Percentiles rank a stretch among this genome's conserved stretches.
Evolutionary conservation across 2,797 vertebrate species (phyloP).

Genomic region (Rallus crepitans): DNA sequence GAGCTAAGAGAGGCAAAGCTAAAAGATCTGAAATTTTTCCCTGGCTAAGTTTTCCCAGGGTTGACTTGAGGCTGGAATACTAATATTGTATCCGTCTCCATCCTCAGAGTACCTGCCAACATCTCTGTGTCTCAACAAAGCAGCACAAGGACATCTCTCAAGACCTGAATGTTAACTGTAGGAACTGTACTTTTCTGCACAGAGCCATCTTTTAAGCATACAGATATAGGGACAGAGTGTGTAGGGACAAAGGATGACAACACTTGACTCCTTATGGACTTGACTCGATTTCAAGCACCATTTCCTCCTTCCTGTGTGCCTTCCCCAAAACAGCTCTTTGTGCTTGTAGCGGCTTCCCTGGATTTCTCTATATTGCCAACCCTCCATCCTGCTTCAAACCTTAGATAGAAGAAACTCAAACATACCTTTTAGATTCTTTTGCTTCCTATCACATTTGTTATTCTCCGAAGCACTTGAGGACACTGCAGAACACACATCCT

Average conservation of each 20-base stretch:
- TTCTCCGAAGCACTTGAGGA: background rate
- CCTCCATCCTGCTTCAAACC: background rate
- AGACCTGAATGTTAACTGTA: slow-evolving; percentile 48
- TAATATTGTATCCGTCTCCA: background rate
- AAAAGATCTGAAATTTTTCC: slow-evolving; percentile 52
- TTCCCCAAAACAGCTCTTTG: background rate
- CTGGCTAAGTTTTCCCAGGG: slow-evolving; percentile 38
- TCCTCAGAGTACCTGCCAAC: slow-evolving; percentile 35
- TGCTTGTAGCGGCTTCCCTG: background rate
- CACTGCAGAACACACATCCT: rapidly evolving
- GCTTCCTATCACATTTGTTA: background rate
- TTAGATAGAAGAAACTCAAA: background rate
- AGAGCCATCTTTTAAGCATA: slow-evolving; percentile 47
- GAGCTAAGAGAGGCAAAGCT: slow-evolving; percentile 33
- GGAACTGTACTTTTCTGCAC: slow-evolving; percentile 38
- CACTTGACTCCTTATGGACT: slow-evolving; percentile 29
- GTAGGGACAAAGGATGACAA: slow-evolving; percentile 41
- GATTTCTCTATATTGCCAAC: background rate
- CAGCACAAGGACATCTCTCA: slow-evolving; percentile 56
- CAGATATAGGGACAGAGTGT: background rate
- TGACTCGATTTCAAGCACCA: background rate
- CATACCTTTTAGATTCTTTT: background rate
- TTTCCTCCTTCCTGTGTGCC: background rate
- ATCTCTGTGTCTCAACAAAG: slow-evolving; percentile 43
- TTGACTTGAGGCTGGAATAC: slow-evolving; percentile 63